Percentiles rank a stretch among this genome's conserved stretches.
Conservation (phyloP, 2,113 vertebrate genomes). For the Glaucomys volans region DNA sequence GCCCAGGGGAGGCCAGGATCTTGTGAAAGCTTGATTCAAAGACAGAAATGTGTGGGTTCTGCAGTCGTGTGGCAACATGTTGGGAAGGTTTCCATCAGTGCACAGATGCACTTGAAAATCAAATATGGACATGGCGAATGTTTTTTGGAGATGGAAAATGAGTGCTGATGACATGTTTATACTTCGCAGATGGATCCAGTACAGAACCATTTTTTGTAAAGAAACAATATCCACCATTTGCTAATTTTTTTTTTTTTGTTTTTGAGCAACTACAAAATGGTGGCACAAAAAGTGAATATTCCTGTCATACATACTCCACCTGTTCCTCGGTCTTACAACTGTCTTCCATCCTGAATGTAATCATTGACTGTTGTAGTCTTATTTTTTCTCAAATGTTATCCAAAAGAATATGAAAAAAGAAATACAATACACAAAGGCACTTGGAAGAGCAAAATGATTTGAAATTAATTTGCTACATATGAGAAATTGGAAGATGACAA, state of each 20-base stretch:
- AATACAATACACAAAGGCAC: slow-evolving; percentile 80
- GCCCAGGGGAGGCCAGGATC: slow-evolving; percentile 85
- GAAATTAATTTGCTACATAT: slow-evolving; percentile 74
- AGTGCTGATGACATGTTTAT: slow-evolving; percentile 91
- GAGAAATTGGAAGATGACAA: slow-evolving; percentile 77
- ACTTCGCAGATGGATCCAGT: slow-evolving; percentile 89
- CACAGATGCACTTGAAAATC: slow-evolving; percentile 92
- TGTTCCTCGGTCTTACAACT: slow-evolving; percentile 76
- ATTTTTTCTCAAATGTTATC: slow-evolving; percentile 82
- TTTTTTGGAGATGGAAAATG: slow-evolving; percentile 90
- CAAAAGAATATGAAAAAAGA: slow-evolving; percentile 70
- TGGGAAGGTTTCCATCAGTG: slow-evolving; percentile 89
- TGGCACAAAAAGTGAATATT: slow-evolving; percentile 83
- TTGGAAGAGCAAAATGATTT: slow-evolving; percentile 70
- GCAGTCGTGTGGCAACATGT: slow-evolving; percentile 89
- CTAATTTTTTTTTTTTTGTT: slow-evolving; percentile 79
- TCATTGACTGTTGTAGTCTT: slow-evolving; percentile 76
- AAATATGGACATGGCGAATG: slow-evolving; percentile 90
- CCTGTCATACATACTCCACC: slow-evolving; percentile 74
- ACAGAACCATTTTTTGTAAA: slow-evolving; percentile 89
- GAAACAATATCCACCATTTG: slow-evolving; percentile 91
- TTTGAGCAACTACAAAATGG: slow-evolving; percentile 87
- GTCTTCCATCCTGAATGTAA: slow-evolving; percentile 78
- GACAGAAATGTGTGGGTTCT: slow-evolving; percentile 88
- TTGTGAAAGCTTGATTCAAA: slow-evolving; percentile 87